Base-by-base conservation (phyloP, 2,797 vertebrate species). In the Coranthus polyacanthus region DNA sequence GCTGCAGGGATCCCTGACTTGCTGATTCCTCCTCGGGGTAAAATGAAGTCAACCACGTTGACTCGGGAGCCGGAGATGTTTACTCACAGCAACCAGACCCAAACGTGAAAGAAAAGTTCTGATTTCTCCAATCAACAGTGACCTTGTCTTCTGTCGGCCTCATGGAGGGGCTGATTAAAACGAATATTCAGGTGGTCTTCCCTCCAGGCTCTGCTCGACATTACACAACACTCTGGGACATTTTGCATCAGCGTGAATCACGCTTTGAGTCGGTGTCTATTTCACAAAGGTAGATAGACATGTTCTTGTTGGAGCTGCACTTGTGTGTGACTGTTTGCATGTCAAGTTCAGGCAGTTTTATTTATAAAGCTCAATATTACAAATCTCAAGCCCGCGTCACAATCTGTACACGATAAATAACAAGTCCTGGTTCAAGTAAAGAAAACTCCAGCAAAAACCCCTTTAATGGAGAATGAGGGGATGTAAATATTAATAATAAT, bases 161-260 rank as follows among this genome's bases (percentile, higher is more conserved):
- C 50, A n/a, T 53, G 72, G 68, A 70, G 55, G 44, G 54, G 71
- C 45, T 75, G 12, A 9, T 76, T 74, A 61, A 39, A 73, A 67
- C 59, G 20, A 10, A 68, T 55, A 63, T 32, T 68, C 22, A 49
- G 15, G 10, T 21, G 46, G 49, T 54, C 11, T 41, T 32, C 0
- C 39, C 42, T 37, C 5, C 42, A 42, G 61, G 29, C n/a, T 9
- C 26, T 21, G 9, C 9, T 12, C 18, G 12, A 18, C 46, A 45
- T 77, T 66, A 52, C 55, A 18, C 60, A 63, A 69, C 12, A 6
- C 34, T 21, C 34, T 17, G 4, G 18, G 6, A 26, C 10, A 16
- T 12, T 15, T 39, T 67, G 36, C 42, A 38, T 60, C 6, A 2
- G 13, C 3, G 2, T 52, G 8, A 55, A 37, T 45, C 34, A 20